A percentile compares a stretch with the other conserved stretches of the same genome.
phyloP scores from a whole-genome alignment of 2,888 invertebrate genomes.

The Chrysotoxum bicinctum region DNA sequence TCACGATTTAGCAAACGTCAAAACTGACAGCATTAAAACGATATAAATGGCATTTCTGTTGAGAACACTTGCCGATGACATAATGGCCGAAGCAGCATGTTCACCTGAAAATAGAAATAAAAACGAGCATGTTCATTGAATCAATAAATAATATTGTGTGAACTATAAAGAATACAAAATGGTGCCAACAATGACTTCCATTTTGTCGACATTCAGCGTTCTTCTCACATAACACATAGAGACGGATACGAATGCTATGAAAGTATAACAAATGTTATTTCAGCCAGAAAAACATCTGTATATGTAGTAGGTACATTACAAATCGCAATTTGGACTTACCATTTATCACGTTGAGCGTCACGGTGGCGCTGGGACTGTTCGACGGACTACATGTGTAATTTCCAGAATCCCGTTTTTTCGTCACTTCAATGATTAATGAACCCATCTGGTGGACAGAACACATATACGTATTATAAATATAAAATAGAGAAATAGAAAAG shows the following conservation, averaged over 20 bases:
- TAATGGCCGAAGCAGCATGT: conserved; percentile 75
- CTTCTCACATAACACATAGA: background rate
- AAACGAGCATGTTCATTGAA: background rate
- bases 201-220: conserved; percentile 35
- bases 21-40: conserved; percentile 44
- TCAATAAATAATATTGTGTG: conserved; percentile 19
- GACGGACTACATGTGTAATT: conserved; percentile 98
- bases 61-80: conserved; percentile 74
- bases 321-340: conserved; percentile 84
- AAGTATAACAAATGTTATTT: conserved; percentile 47
- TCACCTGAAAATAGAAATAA: conserved; percentile 71
- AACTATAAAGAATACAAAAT: conserved; percentile 27
- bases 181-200: conserved; percentile 45
- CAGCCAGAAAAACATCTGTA: conserved; percentile 49
- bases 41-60: conserved; percentile 52
- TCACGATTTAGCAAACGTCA: conserved; percentile 58
- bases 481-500: conserved; percentile 39
- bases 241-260: background rate
- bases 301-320: conserved; percentile 66
- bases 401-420: conserved; percentile 83
- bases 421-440: conserved; percentile 82
- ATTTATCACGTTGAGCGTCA: conserved; percentile 94
- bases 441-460: conserved; percentile 78
- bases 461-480: background rate
- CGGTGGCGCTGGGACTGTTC: conserved; percentile 94